Conservation (phyloP, 2,113 vertebrate species). For the Austrofundulus limnaeus region DNA sequence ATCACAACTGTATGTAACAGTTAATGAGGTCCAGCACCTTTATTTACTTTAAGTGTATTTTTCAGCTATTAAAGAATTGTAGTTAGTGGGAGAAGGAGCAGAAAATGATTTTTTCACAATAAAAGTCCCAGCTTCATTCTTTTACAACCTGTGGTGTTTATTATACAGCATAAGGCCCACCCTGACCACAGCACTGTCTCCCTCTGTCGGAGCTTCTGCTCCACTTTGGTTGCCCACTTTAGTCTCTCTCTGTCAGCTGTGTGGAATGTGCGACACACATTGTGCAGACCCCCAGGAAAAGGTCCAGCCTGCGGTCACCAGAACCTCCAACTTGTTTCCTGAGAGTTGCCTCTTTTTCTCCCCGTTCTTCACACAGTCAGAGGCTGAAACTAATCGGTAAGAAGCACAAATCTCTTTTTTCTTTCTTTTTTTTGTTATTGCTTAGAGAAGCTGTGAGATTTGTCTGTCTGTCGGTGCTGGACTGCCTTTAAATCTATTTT, state of each 20-base stretch:
- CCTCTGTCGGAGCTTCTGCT: conserved; percentile 48
- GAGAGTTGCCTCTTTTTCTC: background rate
- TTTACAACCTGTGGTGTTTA: no score
- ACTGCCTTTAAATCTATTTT: conserved; percentile 48
- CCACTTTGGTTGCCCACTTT: conserved; percentile 72
- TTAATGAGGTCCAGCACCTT: no score
- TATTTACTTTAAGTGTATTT: no score
- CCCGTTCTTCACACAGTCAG: background rate
- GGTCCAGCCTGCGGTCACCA: conserved; percentile 28
- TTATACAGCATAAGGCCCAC: no score
- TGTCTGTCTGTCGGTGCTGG: background rate
- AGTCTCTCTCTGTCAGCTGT: conserved; percentile 70
- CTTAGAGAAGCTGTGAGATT: conserved; percentile 1
- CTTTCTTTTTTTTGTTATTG: background rate
- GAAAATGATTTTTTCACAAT: no score
- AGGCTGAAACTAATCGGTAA: conserved; percentile 49
- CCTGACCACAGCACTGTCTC: conserved; percentile 17
- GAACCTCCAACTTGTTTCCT: background rate
- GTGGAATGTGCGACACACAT: conserved; percentile 70
- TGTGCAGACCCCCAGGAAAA: conserved; percentile 52
- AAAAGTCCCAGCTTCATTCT: no score
- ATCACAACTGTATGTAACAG: no score
- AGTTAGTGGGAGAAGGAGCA: no score
- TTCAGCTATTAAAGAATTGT: no score
- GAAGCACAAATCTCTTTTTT: background rate